Percentiles rank a stretch among this genome's conserved stretches.
These are phyloP conservation scores for Nannoperca australis DNA, from an alignment of 2,797 vertebrate species.

Conservation along the genomic window DNA sequence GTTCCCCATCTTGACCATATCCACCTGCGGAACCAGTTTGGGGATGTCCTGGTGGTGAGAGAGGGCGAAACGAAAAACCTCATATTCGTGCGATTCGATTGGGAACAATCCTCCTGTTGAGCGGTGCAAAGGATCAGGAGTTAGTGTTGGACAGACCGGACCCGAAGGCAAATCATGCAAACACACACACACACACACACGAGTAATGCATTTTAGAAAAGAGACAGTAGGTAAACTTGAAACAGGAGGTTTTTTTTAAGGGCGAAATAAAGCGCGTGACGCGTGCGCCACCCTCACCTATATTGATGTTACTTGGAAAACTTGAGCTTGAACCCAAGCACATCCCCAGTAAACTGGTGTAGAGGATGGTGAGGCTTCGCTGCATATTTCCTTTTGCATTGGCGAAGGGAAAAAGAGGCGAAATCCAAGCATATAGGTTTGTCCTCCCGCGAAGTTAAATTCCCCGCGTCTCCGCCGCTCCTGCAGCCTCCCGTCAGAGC, in stretches of 20 bases:
- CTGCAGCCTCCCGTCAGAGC: slow-evolving; percentile 86
- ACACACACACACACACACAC: not conserved
- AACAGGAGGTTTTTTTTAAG: not conserved
- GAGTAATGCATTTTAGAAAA: not conserved
- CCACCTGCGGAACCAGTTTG: slow-evolving; percentile 98
- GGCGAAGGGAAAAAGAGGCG: slow-evolving; percentile 91
- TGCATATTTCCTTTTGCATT: slow-evolving; percentile 99
- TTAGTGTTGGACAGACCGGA: slow-evolving; percentile 34
- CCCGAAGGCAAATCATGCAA: not conserved
- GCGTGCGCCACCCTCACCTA: slow-evolving; percentile 90
- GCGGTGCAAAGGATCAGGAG: slow-evolving; percentile 62
- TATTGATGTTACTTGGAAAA: slow-evolving; percentile 99
- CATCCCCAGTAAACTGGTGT: slow-evolving; percentile 98
- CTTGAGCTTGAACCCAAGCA: slow-evolving; percentile 97
- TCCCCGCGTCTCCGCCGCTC: slow-evolving; percentile 72
- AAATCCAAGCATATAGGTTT: slow-evolving; percentile 96
- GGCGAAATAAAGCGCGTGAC: slow-evolving; percentile 7
- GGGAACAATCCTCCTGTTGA: slow-evolving; percentile 97
- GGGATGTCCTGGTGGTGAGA: slow-evolving; percentile 98
- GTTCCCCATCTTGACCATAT: slow-evolving; percentile 98
- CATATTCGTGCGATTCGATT: slow-evolving; percentile 98
- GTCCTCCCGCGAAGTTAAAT: slow-evolving; percentile 75
- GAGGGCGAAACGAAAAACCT: slow-evolving; percentile 97
- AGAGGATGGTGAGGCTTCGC: slow-evolving; percentile 98
- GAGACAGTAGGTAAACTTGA: slow-evolving; percentile 35